A percentile compares a stretch with the other conserved stretches of the same genome.
phyloP scores from a whole-genome alignment of 2,888 invertebrate species.

The Drosophila mettleri region DNA sequence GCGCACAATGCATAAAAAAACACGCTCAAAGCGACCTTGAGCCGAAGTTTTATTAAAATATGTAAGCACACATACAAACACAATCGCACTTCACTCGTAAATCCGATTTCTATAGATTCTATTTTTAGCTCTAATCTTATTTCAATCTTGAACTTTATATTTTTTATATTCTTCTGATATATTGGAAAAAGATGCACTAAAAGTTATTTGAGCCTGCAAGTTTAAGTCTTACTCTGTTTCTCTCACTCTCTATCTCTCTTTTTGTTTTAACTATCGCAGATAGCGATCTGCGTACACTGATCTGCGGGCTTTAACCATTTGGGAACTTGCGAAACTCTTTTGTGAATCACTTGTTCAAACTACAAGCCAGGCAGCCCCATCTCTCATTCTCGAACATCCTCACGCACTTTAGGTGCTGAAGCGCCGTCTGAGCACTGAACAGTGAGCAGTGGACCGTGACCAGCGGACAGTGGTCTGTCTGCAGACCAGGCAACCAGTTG shows the following conservation, averaged over 20 bases:
- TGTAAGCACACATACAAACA: background rate
- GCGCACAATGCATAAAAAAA: slow-evolving; percentile 53
- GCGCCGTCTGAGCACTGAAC: slow-evolving; percentile 58
- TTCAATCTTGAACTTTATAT: slow-evolving; percentile 4
- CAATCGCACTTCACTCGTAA: slow-evolving; percentile 9
- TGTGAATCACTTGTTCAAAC: slow-evolving; percentile 39
- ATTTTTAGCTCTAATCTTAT: slow-evolving; percentile 9
- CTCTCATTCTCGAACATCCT: slow-evolving; percentile 50
- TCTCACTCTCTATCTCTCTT: slow-evolving; percentile 1
- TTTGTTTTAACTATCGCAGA: slow-evolving; percentile 7
- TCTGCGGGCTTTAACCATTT: slow-evolving; percentile 16
- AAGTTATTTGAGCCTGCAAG: slow-evolving; percentile 2
- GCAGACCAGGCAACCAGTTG: slow-evolving; percentile 50
- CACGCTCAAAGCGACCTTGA: slow-evolving; percentile 37
- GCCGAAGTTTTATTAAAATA: slow-evolving; percentile 10
- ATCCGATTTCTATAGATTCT: background rate
- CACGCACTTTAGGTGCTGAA: slow-evolving; percentile 72
- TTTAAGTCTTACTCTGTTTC: slow-evolving; percentile 3
- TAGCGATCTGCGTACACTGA: slow-evolving; percentile 17
- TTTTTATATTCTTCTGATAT: slow-evolving; percentile 4
- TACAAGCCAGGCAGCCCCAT: slow-evolving; percentile 33
- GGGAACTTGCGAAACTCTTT: slow-evolving; percentile 13
- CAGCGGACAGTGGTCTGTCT: slow-evolving; percentile 24
- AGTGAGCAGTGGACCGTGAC: slow-evolving; percentile 17
- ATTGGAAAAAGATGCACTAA: background rate